A percentile compares a stretch with the other conserved stretches of the same genome.
These are phyloP conservation scores for Malaclemys terrapin DNA, from an alignment of 2,113 vertebrate genomes.

Conservation along the genomic window DNA sequence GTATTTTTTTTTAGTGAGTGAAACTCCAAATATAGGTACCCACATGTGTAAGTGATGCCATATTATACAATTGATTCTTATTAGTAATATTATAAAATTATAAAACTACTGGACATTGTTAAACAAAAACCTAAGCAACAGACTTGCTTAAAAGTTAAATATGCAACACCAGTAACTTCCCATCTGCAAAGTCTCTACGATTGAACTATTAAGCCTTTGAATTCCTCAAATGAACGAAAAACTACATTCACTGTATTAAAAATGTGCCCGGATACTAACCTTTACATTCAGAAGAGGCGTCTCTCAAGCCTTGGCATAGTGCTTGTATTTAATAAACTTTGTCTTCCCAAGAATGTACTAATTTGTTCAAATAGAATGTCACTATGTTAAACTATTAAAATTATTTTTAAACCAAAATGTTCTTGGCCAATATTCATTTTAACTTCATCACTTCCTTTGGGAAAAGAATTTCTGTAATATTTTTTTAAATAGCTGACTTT, in stretches of 20 bases:
- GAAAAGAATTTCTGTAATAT: neutral
- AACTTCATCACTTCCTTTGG: neutral
- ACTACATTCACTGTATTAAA: neutral
- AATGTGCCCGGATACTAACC: neutral
- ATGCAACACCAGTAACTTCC: neutral
- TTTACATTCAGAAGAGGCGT: neutral
- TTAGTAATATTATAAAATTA: neutral
- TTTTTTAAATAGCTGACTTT: neutral
- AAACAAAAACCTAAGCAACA: neutral
- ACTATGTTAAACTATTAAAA: neutral
- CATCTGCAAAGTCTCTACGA: neutral
- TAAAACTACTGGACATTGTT: neutral
- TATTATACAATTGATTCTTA: neutral
- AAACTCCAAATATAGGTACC: neutral
- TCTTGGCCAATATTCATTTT: neutral
- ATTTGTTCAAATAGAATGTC: neutral
- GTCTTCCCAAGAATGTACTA: neutral
- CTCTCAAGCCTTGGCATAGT: neutral
- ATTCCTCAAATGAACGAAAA: neutral
- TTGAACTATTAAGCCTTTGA: neutral
- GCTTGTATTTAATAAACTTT: neutral
- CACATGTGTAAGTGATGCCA: neutral
- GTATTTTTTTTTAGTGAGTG: neutral
- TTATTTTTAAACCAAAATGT: neutral
- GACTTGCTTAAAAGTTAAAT: neutral